Evolutionary conservation across 2,113 vertebrate genomes (phyloP), one percentile per base, ranked within the genome.

Genomic region (Hassar affinis): DNA sequence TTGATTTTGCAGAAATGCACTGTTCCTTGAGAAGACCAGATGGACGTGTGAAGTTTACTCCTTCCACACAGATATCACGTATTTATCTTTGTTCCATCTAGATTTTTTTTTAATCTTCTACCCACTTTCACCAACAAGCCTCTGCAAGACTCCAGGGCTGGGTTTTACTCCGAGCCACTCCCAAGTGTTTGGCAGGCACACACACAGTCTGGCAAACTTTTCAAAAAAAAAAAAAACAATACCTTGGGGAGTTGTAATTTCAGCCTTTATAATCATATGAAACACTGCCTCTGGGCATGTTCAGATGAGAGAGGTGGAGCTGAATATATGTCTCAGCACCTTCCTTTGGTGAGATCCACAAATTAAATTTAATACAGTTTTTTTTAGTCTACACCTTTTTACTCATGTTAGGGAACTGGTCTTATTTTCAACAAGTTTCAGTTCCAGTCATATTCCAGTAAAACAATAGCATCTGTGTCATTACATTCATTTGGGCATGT

Each of bases 111-210:
- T 87, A 76, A 49, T 88, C 87, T 88, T 90, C 80, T 62, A 84
- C 84, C 76, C 89, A 88, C 86, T 92, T 91, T 91, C 87, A 85
- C 87, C 88, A 86, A 82, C 93, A 93, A 92, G 93, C 91, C 86
- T 90, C 83, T 90, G 88, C 92, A 94, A 75, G 88, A 89, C 83
- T 84, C 51, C 71, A 51, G 86, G 81, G 88, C 83, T 87, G 88
- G 92, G 90, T 90, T 86, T 81, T 1, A 89, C 85, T 89, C 90
- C 81, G 86, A 88, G 87, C 94, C 94, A 91, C 94, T 90, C 93
- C 93, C 92, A 89, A 84, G 30, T 85, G 79, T 64, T 91, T 90
- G 90, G 86, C 90, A 92, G 87, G 88, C 90, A 91, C 90, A 91
- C 91, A 91, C 72, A 83, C 61, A 86, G 87, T 59, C 27, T 17